Percentiles rank a stretch among this genome's conserved stretches.
Conservation (phyloP, 2,888 invertebrate species). For the Lasioglossum malachurum region DNA sequence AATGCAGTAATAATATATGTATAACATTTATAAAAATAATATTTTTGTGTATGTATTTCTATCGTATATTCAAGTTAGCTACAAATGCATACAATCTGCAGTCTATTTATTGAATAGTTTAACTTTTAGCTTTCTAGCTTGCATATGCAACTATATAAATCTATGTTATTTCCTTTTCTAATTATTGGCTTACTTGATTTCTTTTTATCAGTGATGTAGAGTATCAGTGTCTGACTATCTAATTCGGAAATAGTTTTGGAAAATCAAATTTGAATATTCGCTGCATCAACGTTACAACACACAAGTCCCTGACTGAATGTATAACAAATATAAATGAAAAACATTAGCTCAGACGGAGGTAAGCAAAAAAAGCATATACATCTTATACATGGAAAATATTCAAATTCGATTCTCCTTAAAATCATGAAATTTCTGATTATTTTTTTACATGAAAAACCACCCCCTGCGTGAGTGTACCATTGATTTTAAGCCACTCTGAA, state of each 20-base stretch:
- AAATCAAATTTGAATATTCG: constrained; percentile 8
- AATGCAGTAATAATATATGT: neutral
- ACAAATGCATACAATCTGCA: neutral
- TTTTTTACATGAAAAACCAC: neutral
- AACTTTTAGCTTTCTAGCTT: neutral
- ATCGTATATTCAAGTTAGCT: neutral
- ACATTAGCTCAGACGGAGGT: neutral
- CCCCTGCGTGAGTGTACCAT: neutral
- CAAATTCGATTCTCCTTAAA: neutral
- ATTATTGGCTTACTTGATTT: neutral
- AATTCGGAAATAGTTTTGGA: neutral
- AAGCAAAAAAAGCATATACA: neutral
- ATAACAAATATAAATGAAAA: neutral
- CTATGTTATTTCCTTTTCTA: neutral
- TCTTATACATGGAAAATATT: neutral
- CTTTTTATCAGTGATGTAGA: neutral
- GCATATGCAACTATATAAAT: neutral
- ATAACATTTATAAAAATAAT: neutral
- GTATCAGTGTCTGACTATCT: neutral
- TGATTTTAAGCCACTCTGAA: no score
- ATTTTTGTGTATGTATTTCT: neutral
- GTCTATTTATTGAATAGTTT: neutral
- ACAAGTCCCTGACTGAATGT: neutral
- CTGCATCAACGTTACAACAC: neutral
- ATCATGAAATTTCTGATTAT: neutral